phyloP scores from a whole-genome alignment of 2,113 vertebrate genomes.

The Scalopus aquaticus region DNA sequence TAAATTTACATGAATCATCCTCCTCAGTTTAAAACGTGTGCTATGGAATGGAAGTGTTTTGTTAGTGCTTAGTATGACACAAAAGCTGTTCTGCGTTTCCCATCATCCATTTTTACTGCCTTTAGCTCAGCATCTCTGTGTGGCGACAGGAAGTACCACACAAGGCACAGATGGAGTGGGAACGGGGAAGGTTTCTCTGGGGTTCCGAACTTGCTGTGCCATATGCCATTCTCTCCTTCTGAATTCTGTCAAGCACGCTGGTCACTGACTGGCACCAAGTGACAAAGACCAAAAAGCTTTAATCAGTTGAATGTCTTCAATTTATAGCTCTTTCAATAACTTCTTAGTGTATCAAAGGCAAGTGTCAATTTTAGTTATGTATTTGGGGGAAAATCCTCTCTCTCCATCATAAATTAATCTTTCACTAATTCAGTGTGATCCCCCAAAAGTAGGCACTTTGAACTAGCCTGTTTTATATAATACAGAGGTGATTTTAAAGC shows the following conservation, averaged over 20 bases:
- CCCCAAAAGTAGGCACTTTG: background rate
- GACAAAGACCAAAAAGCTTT: background rate
- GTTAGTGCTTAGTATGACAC: background rate
- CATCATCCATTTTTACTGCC: background rate
- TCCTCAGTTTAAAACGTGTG: background rate
- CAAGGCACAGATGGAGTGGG: constrained; percentile 14
- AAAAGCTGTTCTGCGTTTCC: constrained; percentile 26
- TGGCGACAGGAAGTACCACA: background rate
- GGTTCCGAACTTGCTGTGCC: constrained; percentile 11
- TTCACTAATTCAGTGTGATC: constrained; percentile 41
- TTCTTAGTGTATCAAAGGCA: background rate
- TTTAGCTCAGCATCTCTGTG: constrained; percentile 14
- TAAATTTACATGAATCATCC: background rate
- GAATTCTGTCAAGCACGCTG: background rate
- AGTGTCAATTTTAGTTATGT: background rate
- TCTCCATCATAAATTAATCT: constrained; percentile 9
- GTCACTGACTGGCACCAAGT: background rate
- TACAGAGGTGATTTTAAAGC: background rate
- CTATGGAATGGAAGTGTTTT: background rate
- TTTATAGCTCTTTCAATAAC: background rate
- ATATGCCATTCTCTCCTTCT: background rate
- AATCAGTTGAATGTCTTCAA: background rate
- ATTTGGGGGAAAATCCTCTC: background rate
- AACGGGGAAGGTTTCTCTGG: background rate
- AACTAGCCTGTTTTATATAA: constrained; percentile 8